These are phyloP conservation scores for Odontamblyopus rebecca DNA, from an alignment of 2,797 vertebrate species.

Conservation along the genomic window DNA sequence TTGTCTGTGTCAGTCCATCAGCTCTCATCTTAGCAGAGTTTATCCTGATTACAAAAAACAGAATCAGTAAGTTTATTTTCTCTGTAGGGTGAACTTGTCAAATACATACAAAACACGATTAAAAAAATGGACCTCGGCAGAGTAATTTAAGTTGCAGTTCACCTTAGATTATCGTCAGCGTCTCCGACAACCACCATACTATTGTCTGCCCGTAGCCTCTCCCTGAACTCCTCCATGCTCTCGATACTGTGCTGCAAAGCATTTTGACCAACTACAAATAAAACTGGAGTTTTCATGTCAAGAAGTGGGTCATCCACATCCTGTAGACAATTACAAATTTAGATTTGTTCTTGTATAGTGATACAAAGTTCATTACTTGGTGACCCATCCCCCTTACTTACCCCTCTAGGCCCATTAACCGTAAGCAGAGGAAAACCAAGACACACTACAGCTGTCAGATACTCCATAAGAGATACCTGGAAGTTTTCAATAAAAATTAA, in stretches of 20 bases:
- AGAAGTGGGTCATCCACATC: constrained; percentile 95
- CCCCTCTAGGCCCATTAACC: constrained; percentile 91
- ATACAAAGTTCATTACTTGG: not conserved
- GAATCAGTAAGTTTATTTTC: not conserved
- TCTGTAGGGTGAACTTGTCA: not conserved
- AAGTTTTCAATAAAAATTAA: constrained; percentile 6
- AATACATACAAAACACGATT: not conserved
- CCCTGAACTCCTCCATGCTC: constrained; percentile 96
- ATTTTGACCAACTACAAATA: constrained; percentile 95
- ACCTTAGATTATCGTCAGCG: constrained; percentile 96
- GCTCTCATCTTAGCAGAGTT: constrained; percentile 94
- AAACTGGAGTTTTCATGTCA: constrained; percentile 97
- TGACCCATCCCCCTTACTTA: constrained; percentile 65
- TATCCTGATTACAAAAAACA: constrained; percentile 77
- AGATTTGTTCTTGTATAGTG: not conserved
- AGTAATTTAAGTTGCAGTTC: constrained; percentile 22
- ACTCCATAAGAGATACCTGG: constrained; percentile 97
- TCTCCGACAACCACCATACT: constrained; percentile 97
- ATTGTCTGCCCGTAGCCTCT: constrained; percentile 94
- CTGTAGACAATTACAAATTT: constrained; percentile 61
- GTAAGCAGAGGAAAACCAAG: constrained; percentile 94
- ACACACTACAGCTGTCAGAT: constrained; percentile 92
- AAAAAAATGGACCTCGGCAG: not conserved
- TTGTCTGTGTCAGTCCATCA: constrained; percentile 94
- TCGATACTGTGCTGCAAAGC: constrained; percentile 90